phyloP scores from a whole-genome alignment of 2,797 vertebrate species.

The Sitta carolinensis region DNA sequence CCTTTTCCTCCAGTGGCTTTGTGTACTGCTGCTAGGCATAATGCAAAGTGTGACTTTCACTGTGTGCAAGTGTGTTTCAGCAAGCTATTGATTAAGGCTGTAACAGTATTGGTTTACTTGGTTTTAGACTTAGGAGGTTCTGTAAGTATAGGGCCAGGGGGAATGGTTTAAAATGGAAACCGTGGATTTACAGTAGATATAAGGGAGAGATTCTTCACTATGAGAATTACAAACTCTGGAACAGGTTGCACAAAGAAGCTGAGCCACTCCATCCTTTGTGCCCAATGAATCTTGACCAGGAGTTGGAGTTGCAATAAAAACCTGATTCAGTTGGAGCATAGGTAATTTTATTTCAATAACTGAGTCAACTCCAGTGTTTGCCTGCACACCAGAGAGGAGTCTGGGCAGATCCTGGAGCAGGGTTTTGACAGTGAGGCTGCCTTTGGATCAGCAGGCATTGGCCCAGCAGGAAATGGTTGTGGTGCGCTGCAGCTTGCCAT shows the following conservation, averaged over 20 bases:
- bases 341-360: background rate
- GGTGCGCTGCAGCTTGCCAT: rapidly evolving
- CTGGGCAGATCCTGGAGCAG: background rate
- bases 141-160: too few species aligned
- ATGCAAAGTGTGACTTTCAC: background rate
- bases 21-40: background rate
- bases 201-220: background rate
- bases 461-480: background rate
- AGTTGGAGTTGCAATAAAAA: background rate
- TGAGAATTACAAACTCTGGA: too few species aligned
- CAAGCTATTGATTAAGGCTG: background rate
- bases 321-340: background rate
- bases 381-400: background rate
- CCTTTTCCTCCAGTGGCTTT: background rate
- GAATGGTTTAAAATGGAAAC: too few species aligned
- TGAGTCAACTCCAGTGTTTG: background rate
- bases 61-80: background rate
- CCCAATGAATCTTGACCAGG: background rate
- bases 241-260: too few species aligned
- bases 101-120: too few species aligned
- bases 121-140: too few species aligned
- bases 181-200: too few species aligned
- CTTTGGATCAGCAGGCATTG: background rate
- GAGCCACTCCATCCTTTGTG: too few species aligned
- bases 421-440: background rate